These are phyloP conservation scores for Perodicticus potto DNA, from an alignment of 2,797 vertebrate species.

Conservation along the genomic window DNA sequence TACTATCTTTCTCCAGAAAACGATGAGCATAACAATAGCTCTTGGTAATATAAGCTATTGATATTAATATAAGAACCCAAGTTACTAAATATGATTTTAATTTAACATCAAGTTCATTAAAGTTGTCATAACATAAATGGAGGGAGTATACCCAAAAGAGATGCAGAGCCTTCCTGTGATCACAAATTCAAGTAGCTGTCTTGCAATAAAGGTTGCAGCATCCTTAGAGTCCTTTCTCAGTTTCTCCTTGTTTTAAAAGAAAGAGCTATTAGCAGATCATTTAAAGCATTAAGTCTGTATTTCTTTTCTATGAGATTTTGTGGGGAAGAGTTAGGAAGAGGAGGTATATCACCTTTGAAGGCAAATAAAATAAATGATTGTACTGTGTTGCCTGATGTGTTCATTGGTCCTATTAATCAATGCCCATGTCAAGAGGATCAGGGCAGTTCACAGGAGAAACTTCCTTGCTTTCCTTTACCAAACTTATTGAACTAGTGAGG, in stretches of 20 bases:
- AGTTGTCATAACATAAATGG: conserved; percentile 22
- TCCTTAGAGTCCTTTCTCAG: background rate
- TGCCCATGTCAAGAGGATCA: conserved; percentile 11
- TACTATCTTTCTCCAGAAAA: conserved; percentile 51
- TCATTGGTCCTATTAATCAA: background rate
- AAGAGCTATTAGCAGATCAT: conserved; percentile 22
- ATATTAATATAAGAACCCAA: background rate
- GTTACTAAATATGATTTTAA: conserved; percentile 19
- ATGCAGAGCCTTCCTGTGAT: background rate
- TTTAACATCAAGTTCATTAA: conserved; percentile 40
- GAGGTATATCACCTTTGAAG: conserved; percentile 5
- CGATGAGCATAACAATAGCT: background rate
- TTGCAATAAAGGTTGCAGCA: background rate
- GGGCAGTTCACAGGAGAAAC: conserved; percentile 15
- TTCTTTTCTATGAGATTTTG: background rate
- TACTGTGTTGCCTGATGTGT: background rate
- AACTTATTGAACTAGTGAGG: background rate
- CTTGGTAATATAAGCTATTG: conserved; percentile 40
- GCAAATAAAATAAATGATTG: conserved; percentile 14
- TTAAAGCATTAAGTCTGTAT: conserved; percentile 22
- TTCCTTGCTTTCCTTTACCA: conserved; percentile 6
- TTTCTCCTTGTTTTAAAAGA: conserved; percentile 64
- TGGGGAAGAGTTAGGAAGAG: background rate
- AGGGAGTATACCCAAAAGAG: background rate
- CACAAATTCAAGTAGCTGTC: background rate